Conservation (phyloP, 53 echinoderm and acorn worm species). For the Henricia sp. region DNA sequence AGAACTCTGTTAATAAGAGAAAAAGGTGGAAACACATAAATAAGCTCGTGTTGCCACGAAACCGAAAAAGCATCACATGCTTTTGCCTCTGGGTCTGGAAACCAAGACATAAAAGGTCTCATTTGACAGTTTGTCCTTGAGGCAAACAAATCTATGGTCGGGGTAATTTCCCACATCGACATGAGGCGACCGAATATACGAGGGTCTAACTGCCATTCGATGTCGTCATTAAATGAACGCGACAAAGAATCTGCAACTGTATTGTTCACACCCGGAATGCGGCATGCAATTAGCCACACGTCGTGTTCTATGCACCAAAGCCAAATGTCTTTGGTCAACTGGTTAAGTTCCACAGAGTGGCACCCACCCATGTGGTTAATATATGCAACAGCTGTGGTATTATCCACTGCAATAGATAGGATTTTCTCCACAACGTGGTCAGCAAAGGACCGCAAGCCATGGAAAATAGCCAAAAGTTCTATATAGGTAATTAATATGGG, state of each 20-base stretch:
- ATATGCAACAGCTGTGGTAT: slow-evolving; percentile 14
- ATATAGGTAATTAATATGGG: slow-evolving; percentile 1
- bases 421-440: neutral
- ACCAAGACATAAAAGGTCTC: slow-evolving; percentile 4
- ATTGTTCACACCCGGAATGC: neutral
- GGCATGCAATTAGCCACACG: neutral
- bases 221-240: slow-evolving; percentile 1
- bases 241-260: neutral
- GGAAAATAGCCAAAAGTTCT: slow-evolving; percentile 12
- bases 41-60: neutral
- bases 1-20: slow-evolving; percentile 11
- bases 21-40: slow-evolving; percentile 2
- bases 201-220: neutral
- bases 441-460: neutral
- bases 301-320: neutral
- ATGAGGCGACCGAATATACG: neutral
- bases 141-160: slow-evolving; percentile 5
- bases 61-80: slow-evolving; percentile 1
- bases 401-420: slow-evolving; percentile 6
- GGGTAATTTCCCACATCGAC: neutral
- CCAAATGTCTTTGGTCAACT: neutral
- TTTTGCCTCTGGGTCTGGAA: neutral
- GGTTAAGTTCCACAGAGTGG: neutral
- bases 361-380: neutral
- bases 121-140: neutral